Conservation (phyloP, 2,113 vertebrate species). For the Pseudorectes ferrugineus region DNA sequence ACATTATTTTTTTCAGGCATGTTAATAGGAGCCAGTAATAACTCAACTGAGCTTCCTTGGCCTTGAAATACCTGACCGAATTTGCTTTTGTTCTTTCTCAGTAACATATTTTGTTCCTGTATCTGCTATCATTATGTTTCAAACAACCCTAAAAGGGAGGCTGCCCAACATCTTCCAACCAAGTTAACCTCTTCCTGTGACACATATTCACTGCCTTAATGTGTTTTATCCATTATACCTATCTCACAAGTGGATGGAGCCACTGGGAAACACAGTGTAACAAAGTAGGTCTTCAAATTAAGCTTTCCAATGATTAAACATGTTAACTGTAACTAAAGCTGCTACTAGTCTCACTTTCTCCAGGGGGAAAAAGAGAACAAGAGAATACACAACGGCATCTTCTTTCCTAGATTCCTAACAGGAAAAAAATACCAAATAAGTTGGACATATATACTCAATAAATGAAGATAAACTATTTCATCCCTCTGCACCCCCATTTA, state of each 20-base stretch:
- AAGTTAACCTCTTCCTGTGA: background rate
- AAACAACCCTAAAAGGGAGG: background rate
- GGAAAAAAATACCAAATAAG: background rate
- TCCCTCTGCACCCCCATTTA: background rate
- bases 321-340: constrained; percentile 48
- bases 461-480: background rate
- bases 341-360: background rate
- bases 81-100: constrained; percentile 34
- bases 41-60: constrained; percentile 36
- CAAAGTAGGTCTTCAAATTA: constrained; percentile 29
- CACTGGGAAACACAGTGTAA: background rate
- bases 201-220: background rate
- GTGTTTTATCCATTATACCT: background rate
- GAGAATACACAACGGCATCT: background rate
- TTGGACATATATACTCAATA: background rate
- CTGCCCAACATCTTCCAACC: background rate
- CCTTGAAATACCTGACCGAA: constrained; percentile 42
- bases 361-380: background rate
- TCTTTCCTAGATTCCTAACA: background rate
- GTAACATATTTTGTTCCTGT: background rate
- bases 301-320: background rate
- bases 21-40: constrained; percentile 64
- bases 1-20: constrained; percentile 24
- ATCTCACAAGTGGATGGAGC: background rate
- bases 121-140: background rate